Base-by-base conservation (phyloP, 2,113 vertebrate species). In the Oenanthe oenanthe region DNA sequence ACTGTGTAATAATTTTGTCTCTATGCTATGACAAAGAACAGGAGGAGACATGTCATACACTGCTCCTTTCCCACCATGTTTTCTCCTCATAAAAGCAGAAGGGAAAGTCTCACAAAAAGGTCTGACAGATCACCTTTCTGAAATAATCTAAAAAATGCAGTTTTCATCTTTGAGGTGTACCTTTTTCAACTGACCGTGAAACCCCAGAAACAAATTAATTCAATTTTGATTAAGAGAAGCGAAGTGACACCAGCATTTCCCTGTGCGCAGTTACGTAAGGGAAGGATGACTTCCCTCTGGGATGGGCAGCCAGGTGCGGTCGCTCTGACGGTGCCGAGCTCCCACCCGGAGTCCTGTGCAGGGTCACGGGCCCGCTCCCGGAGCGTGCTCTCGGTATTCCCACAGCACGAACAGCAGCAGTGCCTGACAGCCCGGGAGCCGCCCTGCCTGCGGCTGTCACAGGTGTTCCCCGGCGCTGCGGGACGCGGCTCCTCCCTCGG, bases 381-480 rank as follows among this genome's bases (percentile, higher is more conserved):
- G 57, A 22, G 6, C 45, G 47, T 13, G 47, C 40, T 24, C 15
- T 19, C 40, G 48, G 8, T 6, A 3, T 43, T 32, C 5, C 4
- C 43, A 2, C 12, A 14, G 51, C 68, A 32, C 9, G 0, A 14
- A 11, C 63, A n/a, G 0, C 40, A 17, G 42, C 75, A 26, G 1
- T 1, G 66, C 31, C 47, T 9, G 75, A 12, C 75, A 48, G 34
- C 42, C 34, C 34, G 25, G 53, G 57, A 71, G 65, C 74, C 85
- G 65, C 85, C 85, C 74, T 11, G 56, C 47, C 54, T 1, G n/a
- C 56, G 72, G 21, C 83, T 38, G 14, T 28, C 84, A 38, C 83
- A 25, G 71, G 25, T 26, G 71, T 0, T 12, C 12, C 6, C 60
- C 14, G 56, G 50, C 66, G 66, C 66, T 20, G 66, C 66, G 36